Evolutionary conservation across 2,113 vertebrate genomes (phyloP), one percentile per base, ranked within the genome.

Genomic region (Pycnonotus jocosus): DNA sequence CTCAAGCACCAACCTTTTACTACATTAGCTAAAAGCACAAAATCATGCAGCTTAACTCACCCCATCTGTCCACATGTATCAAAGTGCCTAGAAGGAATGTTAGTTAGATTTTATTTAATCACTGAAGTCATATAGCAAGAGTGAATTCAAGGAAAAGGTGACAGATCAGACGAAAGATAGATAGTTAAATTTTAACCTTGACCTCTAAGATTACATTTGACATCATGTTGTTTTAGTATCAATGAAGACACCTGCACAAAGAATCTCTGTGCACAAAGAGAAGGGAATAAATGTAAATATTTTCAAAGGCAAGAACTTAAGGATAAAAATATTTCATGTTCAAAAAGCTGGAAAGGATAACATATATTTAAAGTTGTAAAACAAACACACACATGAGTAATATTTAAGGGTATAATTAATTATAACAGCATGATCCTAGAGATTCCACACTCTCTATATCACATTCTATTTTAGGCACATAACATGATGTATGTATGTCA

Each of bases 401-500:
- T 86, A 96, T 88, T 78, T 73, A 93, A 88, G 84, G 86, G 94
- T 96, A 93, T 88, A 94, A 96, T 96, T 97, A 96, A 96, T 96
- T 90, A 79, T 82, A 96, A 92, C 86, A 93, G 92, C 94, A 89
- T 53, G 45, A 80, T 90, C 89, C 87, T 89, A 93, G 86, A 86
- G 94, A 97, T 96, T 96, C 96, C 95, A 95, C 77, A 81, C 80
- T 76, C 91, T 50, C 78, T 96, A 96, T 93, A 95, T 44, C 60
- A 95, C 86, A 58, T 88, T 72, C 94, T 97, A 95, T 97, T 96
- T 90, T 84, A 66, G 64, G 93, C 76, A 91, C n/a, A 87, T 62
- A 95, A 73, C 93, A 93, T 96, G 94, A 96, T 79, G 81, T 86
- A 69, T 88, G 81, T 61, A 97, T 97, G 96, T 95, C 90, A 97